A percentile compares a stretch with the other conserved stretches of the same genome.
phyloP scores from a whole-genome alignment of 2,797 vertebrate species.

The Melopsittacus undulatus region DNA sequence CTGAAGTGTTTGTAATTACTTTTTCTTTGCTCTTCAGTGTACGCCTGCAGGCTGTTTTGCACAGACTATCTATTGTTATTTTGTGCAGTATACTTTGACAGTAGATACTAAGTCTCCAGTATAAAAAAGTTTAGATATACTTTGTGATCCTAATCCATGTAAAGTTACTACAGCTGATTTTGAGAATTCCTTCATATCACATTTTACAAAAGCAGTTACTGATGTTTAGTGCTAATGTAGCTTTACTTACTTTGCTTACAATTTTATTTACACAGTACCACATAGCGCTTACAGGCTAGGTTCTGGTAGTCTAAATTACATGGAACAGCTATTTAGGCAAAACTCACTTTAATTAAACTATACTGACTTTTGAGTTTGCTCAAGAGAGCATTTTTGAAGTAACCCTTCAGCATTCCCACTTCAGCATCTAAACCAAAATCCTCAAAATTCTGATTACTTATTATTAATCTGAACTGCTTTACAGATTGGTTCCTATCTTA shows the following conservation, averaged over 20 bases:
- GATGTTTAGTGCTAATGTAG: too few relatives aligned
- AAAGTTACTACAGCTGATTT: not conserved
- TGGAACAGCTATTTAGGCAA: not conserved
- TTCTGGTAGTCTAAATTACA: not conserved
- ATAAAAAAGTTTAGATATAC: not conserved
- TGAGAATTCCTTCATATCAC: not conserved
- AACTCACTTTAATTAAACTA: not conserved
- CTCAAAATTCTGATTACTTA: not conserved
- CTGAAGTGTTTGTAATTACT: constrained; percentile 49
- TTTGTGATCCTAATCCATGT: not conserved
- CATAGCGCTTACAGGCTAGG: not conserved
- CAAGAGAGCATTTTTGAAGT: not conserved
- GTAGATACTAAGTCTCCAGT: not conserved
- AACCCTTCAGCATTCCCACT: not conserved
- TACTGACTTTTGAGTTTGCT: not conserved
- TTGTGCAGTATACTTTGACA: not conserved
- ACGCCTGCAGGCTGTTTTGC: not conserved
- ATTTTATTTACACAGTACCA: not conserved
- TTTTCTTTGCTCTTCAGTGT: not conserved
- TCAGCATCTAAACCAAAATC: not conserved
- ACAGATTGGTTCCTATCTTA: not conserved
- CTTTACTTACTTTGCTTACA: not conserved
- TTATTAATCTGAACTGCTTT: not conserved
- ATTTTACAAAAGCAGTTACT: not conserved
- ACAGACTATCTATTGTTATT: not conserved